Conservation (phyloP, 2,888 invertebrate species). For the Hololepta plana region DNA sequence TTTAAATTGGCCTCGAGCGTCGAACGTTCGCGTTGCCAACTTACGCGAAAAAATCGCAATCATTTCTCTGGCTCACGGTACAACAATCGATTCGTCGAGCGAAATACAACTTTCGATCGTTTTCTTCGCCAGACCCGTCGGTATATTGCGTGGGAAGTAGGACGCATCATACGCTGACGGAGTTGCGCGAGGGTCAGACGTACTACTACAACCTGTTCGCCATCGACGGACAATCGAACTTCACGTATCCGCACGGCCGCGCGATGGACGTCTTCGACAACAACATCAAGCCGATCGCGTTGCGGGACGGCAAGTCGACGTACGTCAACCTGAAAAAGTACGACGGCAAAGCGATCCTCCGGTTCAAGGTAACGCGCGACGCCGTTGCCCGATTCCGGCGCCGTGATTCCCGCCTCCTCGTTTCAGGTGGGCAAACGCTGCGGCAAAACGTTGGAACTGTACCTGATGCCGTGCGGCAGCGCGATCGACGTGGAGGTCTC, state of each 20-base stretch:
- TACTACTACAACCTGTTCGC: conserved; percentile 38
- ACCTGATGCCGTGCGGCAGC: conserved; percentile 37
- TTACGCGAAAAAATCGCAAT: conserved; percentile 5
- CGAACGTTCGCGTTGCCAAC: too few species aligned
- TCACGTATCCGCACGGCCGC: conserved; percentile 31
- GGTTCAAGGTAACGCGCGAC: conserved; percentile 32
- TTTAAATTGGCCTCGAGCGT: too few species aligned
- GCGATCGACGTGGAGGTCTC: conserved; percentile 30
- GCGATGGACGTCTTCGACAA: conserved; percentile 22
- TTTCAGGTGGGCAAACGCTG: conserved; percentile 16
- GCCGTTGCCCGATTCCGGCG: background rate
- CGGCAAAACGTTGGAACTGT: conserved; percentile 20
- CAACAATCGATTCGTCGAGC: background rate
- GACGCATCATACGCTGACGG: conserved; percentile 30
- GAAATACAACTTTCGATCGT: background rate
- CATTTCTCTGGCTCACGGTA: background rate
- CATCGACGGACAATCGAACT: conserved; percentile 29
- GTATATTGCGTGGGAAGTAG: conserved; percentile 31
- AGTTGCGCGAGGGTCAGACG: conserved; percentile 26
- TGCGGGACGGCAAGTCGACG: conserved; percentile 30
- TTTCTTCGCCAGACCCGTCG: conserved; percentile 10
- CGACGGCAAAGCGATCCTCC: conserved; percentile 33
- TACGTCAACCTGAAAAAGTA: conserved; percentile 31
- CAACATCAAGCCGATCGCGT: conserved; percentile 19
- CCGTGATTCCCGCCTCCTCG: conserved; percentile 3